Conservation (phyloP, 2,888 invertebrate genomes). For the Melieria omissa region DNA sequence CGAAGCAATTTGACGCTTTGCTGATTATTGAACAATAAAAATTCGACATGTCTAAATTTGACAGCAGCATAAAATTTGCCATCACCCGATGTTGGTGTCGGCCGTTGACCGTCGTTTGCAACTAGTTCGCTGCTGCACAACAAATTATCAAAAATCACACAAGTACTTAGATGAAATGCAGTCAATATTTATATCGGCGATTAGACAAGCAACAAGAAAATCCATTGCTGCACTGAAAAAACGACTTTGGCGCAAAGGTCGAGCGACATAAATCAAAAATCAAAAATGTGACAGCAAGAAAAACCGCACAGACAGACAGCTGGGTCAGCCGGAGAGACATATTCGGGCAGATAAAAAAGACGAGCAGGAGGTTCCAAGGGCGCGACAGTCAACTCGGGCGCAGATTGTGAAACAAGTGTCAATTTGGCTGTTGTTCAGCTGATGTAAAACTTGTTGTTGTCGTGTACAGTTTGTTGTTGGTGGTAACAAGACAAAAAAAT, state of each 20-base stretch:
- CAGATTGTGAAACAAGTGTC: not conserved
- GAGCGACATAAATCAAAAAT: constrained; percentile 31
- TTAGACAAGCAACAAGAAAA: not conserved
- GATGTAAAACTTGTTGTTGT: not conserved
- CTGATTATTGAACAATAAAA: too few relatives aligned
- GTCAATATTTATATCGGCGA: too few relatives aligned
- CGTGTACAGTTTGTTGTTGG: not conserved
- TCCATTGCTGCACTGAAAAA: not conserved
- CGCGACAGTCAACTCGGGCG: not conserved
- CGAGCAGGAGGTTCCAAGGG: too few relatives aligned
- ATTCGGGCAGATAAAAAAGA: not conserved
- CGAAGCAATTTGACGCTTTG: too few relatives aligned
- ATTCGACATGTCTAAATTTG: too few relatives aligned
- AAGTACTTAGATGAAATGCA: too few relatives aligned
- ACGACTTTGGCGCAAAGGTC: not conserved
- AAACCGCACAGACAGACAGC: constrained; percentile 15
- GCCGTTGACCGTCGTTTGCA: too few relatives aligned
- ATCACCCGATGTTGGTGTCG: too few relatives aligned
- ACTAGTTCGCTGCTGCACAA: too few relatives aligned
- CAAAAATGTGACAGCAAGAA: constrained; percentile 12
- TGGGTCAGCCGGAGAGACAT: constrained; percentile 1
- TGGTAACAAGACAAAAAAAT: not conserved
- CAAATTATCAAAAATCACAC: too few relatives aligned
- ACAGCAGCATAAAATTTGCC: too few relatives aligned
- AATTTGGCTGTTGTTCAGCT: not conserved